Conservation (phyloP, 2,113 vertebrate genomes). For the Indri indri region DNA sequence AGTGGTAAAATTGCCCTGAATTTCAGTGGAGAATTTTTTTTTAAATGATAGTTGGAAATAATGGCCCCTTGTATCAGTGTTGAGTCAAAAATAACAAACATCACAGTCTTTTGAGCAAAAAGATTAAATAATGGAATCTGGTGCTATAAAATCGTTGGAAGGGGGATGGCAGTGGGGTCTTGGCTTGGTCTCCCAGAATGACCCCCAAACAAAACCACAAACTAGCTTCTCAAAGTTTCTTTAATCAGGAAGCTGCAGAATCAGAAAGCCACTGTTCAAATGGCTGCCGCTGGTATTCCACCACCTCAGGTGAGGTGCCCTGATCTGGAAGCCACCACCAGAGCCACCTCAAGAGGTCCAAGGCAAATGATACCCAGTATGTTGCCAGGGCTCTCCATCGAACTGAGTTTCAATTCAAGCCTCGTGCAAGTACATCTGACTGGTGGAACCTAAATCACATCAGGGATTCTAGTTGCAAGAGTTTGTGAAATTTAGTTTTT, state of each 20-base stretch:
- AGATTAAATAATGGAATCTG: not conserved
- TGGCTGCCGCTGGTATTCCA: not conserved
- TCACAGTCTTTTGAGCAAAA: not conserved
- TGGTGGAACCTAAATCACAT: not conserved
- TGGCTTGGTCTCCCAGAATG: not conserved
- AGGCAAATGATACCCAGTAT: not conserved
- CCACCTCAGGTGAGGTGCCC: not conserved
- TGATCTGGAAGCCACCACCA: not conserved
- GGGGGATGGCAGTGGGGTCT: not conserved
- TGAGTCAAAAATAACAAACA: not conserved
- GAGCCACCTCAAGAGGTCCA: not conserved
- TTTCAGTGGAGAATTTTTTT: not conserved
- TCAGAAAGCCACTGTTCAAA: not conserved
- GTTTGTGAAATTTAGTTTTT: not conserved
- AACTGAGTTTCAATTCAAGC: not conserved
- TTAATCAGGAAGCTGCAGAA: not conserved
- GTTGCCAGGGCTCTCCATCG: not conserved
- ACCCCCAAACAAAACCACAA: not conserved
- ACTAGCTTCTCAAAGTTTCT: not conserved
- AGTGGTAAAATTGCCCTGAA: not conserved
- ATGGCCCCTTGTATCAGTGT: not conserved
- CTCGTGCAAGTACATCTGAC: not conserved
- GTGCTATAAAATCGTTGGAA: not conserved
- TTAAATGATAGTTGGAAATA: not conserved
- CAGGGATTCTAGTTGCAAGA: not conserved